These are phyloP conservation scores for Dinocampus coccinellae DNA, from an alignment of 2,888 invertebrate genomes.

Conservation along the genomic window DNA sequence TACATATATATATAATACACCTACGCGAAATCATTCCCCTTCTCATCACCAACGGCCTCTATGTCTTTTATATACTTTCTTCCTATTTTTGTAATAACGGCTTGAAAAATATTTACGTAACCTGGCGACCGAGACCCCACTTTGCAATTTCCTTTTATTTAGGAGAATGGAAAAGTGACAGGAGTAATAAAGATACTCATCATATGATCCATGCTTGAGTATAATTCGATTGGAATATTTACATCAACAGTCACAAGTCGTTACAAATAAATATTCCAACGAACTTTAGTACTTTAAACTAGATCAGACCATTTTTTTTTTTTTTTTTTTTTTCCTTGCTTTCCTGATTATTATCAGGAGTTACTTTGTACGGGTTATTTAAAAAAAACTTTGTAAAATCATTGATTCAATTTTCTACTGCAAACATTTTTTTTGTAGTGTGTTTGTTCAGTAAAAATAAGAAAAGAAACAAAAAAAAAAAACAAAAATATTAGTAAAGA, in stretches of 20 bases:
- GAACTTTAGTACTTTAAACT: not conserved
- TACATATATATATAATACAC: not conserved
- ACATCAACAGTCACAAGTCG: not conserved
- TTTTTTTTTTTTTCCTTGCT: no score
- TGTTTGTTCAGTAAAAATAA: no score
- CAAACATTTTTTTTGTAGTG: no score
- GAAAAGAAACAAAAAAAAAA: no score
- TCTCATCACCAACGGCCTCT: not conserved
- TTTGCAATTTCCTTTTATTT: constrained; percentile 24
- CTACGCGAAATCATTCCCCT: no score
- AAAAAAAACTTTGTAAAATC: no score
- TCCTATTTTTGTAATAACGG: not conserved
- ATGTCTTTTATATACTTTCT: not conserved
- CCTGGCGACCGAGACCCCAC: constrained; percentile 13
- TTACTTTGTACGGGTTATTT: no score
- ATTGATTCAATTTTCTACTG: not conserved
- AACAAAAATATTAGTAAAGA: not conserved
- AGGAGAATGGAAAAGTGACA: constrained; percentile 21
- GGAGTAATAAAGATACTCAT: not conserved
- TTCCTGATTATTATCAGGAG: no score
- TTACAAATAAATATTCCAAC: not conserved
- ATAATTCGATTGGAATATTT: not conserved
- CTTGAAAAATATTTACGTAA: constrained; percentile 22
- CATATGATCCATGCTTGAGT: not conserved
- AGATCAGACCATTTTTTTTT: not conserved